Conservation (phyloP, 2,113 vertebrate species). For the Urocolius indicus region DNA sequence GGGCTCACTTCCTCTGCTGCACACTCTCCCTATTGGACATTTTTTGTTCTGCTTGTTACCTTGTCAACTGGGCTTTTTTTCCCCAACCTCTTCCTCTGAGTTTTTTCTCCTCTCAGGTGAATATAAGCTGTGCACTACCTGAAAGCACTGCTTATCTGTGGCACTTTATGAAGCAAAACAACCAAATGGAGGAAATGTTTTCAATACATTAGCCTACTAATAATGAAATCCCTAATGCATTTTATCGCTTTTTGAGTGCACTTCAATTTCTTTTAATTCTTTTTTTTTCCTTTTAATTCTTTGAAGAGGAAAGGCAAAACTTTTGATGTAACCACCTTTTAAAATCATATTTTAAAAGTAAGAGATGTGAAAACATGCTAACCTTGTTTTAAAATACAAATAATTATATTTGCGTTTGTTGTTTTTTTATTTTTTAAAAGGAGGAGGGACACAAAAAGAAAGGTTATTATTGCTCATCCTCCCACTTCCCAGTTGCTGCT, state of each 20-base stretch:
- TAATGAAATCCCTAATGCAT: neutral
- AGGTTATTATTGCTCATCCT: neutral
- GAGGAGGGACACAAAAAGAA: neutral
- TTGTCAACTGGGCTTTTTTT: neutral
- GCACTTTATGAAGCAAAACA: constrained; percentile 32
- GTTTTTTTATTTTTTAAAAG: neutral
- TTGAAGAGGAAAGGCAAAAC: neutral
- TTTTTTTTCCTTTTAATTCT: neutral
- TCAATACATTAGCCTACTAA: constrained; percentile 25
- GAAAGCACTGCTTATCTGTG: neutral
- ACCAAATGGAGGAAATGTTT: constrained; percentile 11
- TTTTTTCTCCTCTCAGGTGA: neutral
- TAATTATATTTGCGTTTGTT: neutral
- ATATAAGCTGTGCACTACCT: neutral
- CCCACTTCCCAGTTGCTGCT: neutral
- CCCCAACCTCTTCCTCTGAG: neutral
- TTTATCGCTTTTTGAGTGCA: neutral
- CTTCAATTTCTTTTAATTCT: neutral
- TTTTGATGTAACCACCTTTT: neutral
- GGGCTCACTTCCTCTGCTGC: neutral
- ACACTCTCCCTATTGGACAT: neutral
- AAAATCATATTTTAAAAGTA: neutral
- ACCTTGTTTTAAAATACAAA: neutral
- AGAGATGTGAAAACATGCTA: neutral
- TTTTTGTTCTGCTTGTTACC: neutral